Percentiles rank a stretch among this genome's conserved stretches.
Conservation (phyloP, 2,113 vertebrate genomes). For the Stigmatopora argus region DNA sequence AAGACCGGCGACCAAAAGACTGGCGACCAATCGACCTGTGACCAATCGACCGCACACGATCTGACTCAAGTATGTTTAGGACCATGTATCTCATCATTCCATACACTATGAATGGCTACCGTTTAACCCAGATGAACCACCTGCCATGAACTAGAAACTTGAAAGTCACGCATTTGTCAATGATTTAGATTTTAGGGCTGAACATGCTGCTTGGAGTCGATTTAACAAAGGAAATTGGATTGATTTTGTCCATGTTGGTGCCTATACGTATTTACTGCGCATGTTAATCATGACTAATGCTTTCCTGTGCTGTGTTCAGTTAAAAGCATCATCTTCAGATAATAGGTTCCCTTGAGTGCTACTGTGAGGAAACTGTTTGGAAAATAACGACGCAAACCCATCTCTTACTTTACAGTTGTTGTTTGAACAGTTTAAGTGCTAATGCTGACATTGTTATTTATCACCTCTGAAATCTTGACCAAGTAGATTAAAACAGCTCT, state of each 20-base stretch:
- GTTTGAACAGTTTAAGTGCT: conserved; percentile 7
- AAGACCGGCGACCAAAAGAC: too few relatives aligned
- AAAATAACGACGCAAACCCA: conserved; percentile 29
- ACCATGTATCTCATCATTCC: background rate
- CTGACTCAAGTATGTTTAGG: background rate
- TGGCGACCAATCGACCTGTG: too few relatives aligned
- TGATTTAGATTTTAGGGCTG: conserved; percentile 8
- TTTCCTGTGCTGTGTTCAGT: conserved; percentile 47
- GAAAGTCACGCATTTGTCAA: background rate
- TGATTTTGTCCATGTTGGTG: conserved; percentile 18
- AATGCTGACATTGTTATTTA: conserved; percentile 13
- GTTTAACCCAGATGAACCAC: conserved; percentile 13
- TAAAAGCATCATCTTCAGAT: conserved; percentile 26
- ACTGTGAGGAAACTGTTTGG: conserved; percentile 18
- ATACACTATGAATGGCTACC: background rate
- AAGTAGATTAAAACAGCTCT: conserved; percentile 11
- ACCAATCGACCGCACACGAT: too few relatives aligned
- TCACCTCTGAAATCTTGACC: conserved; percentile 4
- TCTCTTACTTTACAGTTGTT: conserved; percentile 25
- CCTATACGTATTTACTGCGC: conserved; percentile 7
- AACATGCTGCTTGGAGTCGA: background rate
- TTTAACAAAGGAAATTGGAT: background rate
- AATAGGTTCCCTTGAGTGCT: conserved; percentile 22
- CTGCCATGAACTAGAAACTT: conserved; percentile 1
- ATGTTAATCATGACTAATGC: conserved; percentile 28